Evolutionary conservation across 2,888 invertebrate species (phyloP), one percentile per base, ranked within the genome.

Genomic region (Hipparchia sbordonii): DNA sequence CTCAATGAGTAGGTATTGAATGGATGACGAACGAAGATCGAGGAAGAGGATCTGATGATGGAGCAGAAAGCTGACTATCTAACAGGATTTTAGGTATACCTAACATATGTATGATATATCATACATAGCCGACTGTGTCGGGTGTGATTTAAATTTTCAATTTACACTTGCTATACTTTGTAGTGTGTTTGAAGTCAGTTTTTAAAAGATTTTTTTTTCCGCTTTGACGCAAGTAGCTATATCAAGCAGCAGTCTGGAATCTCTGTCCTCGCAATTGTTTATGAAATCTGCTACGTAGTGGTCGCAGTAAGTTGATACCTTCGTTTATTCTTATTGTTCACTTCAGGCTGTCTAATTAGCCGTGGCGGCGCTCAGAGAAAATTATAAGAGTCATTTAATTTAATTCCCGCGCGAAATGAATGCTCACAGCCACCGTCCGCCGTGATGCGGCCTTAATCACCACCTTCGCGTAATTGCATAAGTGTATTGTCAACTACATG

Each of bases 341-440:
- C 46, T 46, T 62, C n/a, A 61, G 60, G 2, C 39, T n/a, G 45
- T 63, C 39, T 56, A 45, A 46, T 67, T 57, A 56, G 33, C 13
- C 46, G 13, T 57, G 13, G 46, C 69, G 39, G 33, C 6, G 51
- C 9, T 46, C 13, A 61, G 33, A 67, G 60, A 45, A 62, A 61
- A 61, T 59, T 54, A 67, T 60, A 9, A 33, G 45, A 56, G 68
- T 74, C 70, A 70, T 71, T 67, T 60, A 61, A 70, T 68, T 72
- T 51, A 72, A 66, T 72, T 62, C 67, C n/a, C 39, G 52, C 45
- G 65, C 46, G 33, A 52, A 46, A 70, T 59, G 68, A 66, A 61
- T 63, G 57, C 52, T n/a, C 57, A 51, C 45, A 33, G 52, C 59
- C 65, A 6, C 33, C 23, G 33, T 63, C 60, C 13, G 60, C 60